Evolutionary conservation across 53 echinoderm and acorn worm species (phyloP).

Genomic region (Echinometra lucunter): DNA sequence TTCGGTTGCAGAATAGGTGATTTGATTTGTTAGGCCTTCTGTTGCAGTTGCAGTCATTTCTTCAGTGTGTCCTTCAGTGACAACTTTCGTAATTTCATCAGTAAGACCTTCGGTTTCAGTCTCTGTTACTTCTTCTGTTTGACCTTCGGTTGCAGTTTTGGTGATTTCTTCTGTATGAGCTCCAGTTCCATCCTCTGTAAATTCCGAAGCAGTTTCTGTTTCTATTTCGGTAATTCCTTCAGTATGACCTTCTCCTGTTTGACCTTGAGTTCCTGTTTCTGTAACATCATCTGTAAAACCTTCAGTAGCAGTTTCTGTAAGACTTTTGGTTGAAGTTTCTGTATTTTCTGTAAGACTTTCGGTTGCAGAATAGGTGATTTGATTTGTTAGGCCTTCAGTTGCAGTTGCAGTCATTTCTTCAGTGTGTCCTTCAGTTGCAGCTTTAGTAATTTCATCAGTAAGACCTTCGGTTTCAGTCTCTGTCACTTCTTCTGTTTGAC

Average conservation of each 20-base stretch:
- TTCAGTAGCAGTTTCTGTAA: background rate
- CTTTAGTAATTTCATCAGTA: background rate
- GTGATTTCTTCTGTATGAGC: too few species aligned
- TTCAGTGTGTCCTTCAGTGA: too few species aligned
- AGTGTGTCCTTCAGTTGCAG: background rate
- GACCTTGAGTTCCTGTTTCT: background rate
- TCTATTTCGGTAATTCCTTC: background rate
- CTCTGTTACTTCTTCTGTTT: too few species aligned
- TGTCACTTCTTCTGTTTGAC: background rate
- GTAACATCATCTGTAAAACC: background rate
- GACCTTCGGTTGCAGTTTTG: too few species aligned
- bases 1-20: too few species aligned
- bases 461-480: background rate
- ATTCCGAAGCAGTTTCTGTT: background rate
- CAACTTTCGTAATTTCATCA: background rate
- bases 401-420: background rate
- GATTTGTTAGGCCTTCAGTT: background rate
- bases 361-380: background rate
- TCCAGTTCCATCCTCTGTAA: background rate
- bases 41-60: too few species aligned
- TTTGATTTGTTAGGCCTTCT: too few species aligned
- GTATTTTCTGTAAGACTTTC: background rate
- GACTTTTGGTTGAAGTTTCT: too few species aligned
- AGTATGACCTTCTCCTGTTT: background rate
- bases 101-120: too few species aligned